These are phyloP conservation scores for Myzus persicae DNA, from an alignment of 1,140 invertebrate genomes.

Conservation along the genomic window DNA sequence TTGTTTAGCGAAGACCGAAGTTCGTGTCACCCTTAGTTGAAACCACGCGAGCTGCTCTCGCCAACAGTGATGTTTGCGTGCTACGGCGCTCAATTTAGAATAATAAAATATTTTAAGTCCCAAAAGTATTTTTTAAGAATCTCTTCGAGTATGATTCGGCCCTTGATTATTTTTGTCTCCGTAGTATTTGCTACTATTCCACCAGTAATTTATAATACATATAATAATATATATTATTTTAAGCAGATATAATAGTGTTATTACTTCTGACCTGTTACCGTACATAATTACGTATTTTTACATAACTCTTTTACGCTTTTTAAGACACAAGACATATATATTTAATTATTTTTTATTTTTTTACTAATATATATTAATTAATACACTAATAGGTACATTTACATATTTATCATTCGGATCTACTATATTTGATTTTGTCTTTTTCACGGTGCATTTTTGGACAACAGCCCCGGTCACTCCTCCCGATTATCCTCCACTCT, in stretches of 20 bases:
- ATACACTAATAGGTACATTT: too few species aligned
- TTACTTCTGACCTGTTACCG: background rate
- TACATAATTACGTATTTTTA: background rate
- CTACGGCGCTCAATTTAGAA: background rate
- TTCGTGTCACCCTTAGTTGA: background rate
- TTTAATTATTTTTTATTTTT: too few species aligned
- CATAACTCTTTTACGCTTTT: background rate
- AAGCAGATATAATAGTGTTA: background rate
- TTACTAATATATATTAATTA: background rate
- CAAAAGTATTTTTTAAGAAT: background rate
- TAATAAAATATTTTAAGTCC: too few species aligned
- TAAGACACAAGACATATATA: too few species aligned
- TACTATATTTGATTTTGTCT: background rate
- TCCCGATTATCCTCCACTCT: background rate
- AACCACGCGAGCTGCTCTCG: background rate
- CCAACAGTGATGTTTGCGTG: background rate
- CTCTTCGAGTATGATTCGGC: background rate
- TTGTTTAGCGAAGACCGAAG: too few species aligned
- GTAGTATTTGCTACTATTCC: background rate
- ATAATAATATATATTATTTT: constrained; percentile 5
- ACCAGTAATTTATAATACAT: background rate
- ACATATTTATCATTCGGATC: background rate
- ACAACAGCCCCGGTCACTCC: background rate
- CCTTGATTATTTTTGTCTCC: background rate
- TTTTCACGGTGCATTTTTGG: background rate